Evolutionary conservation across 2,113 vertebrate genomes (phyloP), one percentile per base, ranked within the genome.

Genomic region (Dasyurus viverrinus): DNA sequence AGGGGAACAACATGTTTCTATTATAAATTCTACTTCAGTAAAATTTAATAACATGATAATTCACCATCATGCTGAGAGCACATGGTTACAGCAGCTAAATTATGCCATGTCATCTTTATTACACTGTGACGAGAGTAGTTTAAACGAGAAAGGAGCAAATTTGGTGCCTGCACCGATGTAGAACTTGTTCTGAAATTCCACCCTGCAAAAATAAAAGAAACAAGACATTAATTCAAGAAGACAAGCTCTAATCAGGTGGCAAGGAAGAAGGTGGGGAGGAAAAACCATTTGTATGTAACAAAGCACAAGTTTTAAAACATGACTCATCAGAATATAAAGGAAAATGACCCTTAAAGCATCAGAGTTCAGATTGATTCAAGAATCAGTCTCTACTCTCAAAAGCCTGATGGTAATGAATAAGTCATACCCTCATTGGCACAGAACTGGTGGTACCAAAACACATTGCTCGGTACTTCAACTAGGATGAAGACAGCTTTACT

Each of bases 181-280:
- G 98, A 99, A 99, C 96, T 99, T 99, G 98, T 99, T 99, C 98
- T 99, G 99, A 98, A 99, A 99, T 98, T 99, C 99, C 98, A 99
- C 99, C 99, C 99, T 99, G 98, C 95, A 97, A 96, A 9, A 9
- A 97, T 97, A 97, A 27, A 93, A 97, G 94, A 57, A 47, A 97
- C 7, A n/a, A 84, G n/a, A 42, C 68, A 42, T 84, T 84, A 22
- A 24, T 46, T 2, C 12, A 36, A 0, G 0, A 84, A 84, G n/a
- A 42, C 36, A 84, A 84, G n/a, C n/a, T 76, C 60, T 76, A 76
- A 76, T 76, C 60, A 42, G 68, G 68, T 42, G n/a, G n/a, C 68
- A 84, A 36, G 16, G 19, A 42, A 84, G n/a, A 16, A 42, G 27
- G 7, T 42, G 3, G 57, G 57, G 27, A 10, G 8, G 24, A 27